Evolutionary conservation across 2,797 vertebrate species (phyloP).

Genomic region (Anas bahamensis): DNA sequence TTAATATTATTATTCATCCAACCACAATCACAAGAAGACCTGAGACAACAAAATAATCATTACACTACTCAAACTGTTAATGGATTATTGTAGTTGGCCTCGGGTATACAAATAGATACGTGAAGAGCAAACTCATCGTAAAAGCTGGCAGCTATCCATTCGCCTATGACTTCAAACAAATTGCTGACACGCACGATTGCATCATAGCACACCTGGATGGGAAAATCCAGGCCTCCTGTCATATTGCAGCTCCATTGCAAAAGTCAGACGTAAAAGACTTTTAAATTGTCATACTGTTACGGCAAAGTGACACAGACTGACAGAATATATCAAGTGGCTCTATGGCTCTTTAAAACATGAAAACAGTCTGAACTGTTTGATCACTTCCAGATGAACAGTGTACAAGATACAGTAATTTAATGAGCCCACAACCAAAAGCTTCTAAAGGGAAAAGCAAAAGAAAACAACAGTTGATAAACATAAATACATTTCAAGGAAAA

Average conservation of each 20-base stretch:
- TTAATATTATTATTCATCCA: neutral
- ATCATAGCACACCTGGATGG: neutral
- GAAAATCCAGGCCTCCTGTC: neutral
- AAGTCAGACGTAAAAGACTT: conserved; percentile 14
- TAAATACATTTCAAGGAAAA: neutral
- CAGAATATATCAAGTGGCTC: conserved; percentile 36
- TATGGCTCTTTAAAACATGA: conserved; percentile 5
- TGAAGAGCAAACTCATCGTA: neutral
- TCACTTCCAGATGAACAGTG: conserved; percentile 14
- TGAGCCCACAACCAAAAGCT: neutral
- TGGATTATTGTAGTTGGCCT: conserved; percentile 11
- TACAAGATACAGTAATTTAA: conserved; percentile 28
- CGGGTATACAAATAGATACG: neutral
- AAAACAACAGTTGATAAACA: neutral
- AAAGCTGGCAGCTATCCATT: conserved; percentile 12
- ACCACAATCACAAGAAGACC: neutral
- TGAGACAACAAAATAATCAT: conserved; percentile 23
- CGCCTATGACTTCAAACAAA: conserved; percentile 41
- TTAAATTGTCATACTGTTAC: neutral
- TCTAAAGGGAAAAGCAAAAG: neutral
- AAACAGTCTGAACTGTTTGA: conserved; percentile 35
- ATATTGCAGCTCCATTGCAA: neutral
- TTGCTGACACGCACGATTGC: conserved; percentile 13
- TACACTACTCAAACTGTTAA: conserved; percentile 8
- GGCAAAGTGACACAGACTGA: conserved; percentile 19